phyloP scores from a whole-genome alignment of 2,113 vertebrate species.

The Ia io region DNA sequence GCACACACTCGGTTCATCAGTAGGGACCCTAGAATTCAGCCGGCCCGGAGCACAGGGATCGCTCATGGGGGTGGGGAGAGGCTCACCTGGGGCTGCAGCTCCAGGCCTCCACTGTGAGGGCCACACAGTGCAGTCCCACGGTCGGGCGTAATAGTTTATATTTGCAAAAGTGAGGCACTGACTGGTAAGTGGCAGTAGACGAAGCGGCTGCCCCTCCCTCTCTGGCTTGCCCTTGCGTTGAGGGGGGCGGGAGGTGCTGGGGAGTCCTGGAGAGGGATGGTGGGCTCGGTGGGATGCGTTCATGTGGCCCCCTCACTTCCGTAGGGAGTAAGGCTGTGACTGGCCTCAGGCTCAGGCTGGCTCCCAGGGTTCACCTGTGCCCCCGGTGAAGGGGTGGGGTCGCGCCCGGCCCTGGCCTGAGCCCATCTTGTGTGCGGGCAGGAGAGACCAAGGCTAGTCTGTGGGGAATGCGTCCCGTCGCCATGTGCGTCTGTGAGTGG shows the following conservation, averaged over 20 bases:
- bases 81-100: accelerated
- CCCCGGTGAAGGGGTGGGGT: no score
- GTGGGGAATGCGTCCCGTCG: accelerated
- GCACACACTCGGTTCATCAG: neutral
- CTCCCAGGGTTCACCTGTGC: neutral
- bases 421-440: no score
- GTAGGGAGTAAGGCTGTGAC: no score
- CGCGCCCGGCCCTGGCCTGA: no score
- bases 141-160: accelerated
- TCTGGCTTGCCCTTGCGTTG: neutral
- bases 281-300: neutral
- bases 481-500: accelerated
- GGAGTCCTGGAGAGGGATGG: no score
- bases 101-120: accelerated
- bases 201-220: neutral
- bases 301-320: neutral
- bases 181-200: neutral
- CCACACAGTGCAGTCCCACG: accelerated
- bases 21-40: neutral
- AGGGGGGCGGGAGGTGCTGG: neutral
- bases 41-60: accelerated
- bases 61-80: accelerated
- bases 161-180: neutral
- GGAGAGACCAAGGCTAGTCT: neutral
- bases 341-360: neutral